These are phyloP conservation scores for Athalia circularis DNA, from an alignment of 2,888 invertebrate species.

Conservation along the genomic window DNA sequence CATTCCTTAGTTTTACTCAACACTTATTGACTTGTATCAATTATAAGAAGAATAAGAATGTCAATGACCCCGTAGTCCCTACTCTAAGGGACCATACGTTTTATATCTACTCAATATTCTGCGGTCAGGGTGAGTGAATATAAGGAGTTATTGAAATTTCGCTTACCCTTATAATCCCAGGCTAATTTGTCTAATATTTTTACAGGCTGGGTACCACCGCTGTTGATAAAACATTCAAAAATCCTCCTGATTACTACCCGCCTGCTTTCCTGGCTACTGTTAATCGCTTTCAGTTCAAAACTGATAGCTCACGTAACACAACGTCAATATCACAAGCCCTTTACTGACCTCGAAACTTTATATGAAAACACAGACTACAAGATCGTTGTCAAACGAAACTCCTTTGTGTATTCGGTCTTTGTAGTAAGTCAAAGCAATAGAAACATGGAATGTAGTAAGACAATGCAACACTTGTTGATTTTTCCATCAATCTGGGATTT, in stretches of 20 bases:
- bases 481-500: not conserved
- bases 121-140: slow-evolving; percentile 20
- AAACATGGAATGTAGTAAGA: not conserved
- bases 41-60: not conserved
- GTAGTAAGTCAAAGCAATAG: slow-evolving; percentile 47
- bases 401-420: slow-evolving; percentile 46
- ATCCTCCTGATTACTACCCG: slow-evolving; percentile 18
- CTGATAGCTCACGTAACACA: slow-evolving; percentile 56
- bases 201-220: slow-evolving; percentile 13
- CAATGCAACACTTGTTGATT: not conserved
- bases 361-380: slow-evolving; percentile 52
- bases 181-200: not conserved
- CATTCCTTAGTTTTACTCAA: not conserved
- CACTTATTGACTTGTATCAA: not conserved
- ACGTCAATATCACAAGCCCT: slow-evolving; percentile 53
- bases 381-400: slow-evolving; percentile 48
- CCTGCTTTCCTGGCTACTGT: slow-evolving; percentile 52
- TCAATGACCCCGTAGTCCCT: not conserved
- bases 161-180: not conserved
- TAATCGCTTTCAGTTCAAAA: slow-evolving; percentile 53
- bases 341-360: slow-evolving; percentile 52
- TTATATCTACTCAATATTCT: slow-evolving; percentile 28
- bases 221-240: slow-evolving; percentile 10
- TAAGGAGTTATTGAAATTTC: not conserved
- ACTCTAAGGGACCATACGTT: slow-evolving; percentile 19